Conservation (phyloP, 2,888 invertebrate genomes). For the Cistogaster globosa region DNA sequence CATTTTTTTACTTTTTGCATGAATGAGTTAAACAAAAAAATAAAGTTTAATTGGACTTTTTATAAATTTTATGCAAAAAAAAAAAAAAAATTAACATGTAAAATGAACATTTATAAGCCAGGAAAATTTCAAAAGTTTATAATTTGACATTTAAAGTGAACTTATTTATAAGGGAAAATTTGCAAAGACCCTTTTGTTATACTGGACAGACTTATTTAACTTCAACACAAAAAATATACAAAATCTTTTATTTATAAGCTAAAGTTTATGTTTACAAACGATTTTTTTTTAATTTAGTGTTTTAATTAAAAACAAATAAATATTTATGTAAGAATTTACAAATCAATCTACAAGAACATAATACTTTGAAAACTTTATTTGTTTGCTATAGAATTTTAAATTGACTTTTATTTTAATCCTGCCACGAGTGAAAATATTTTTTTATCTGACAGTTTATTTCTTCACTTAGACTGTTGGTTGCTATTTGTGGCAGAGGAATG, state of each 20-base stretch:
- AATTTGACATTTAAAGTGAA: constrained; percentile 39
- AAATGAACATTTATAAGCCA: background rate
- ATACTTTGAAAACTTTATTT: constrained; percentile 16
- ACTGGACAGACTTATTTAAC: background rate
- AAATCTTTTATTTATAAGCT: background rate
- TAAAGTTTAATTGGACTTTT: constrained; percentile 37
- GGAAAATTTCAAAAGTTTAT: background rate
- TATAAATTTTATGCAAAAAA: constrained; percentile 27
- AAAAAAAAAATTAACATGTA: too few species aligned
- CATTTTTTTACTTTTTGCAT: background rate
- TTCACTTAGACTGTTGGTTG: background rate
- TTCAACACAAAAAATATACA: too few species aligned
- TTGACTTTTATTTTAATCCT: constrained; percentile 4
- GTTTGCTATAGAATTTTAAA: background rate
- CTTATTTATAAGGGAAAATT: background rate
- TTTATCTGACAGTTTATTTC: constrained; percentile 1
- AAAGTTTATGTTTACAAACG: background rate
- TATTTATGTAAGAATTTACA: background rate
- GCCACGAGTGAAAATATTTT: background rate
- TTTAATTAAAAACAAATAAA: constrained; percentile 20
- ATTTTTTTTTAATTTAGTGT: background rate
- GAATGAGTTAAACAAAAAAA: constrained; percentile 6
- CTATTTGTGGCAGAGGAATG: background rate
- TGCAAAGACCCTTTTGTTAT: background rate
- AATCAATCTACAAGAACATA: background rate